Conservation (phyloP, 2,888 invertebrate species). For the Diachrysia chrysitis region DNA sequence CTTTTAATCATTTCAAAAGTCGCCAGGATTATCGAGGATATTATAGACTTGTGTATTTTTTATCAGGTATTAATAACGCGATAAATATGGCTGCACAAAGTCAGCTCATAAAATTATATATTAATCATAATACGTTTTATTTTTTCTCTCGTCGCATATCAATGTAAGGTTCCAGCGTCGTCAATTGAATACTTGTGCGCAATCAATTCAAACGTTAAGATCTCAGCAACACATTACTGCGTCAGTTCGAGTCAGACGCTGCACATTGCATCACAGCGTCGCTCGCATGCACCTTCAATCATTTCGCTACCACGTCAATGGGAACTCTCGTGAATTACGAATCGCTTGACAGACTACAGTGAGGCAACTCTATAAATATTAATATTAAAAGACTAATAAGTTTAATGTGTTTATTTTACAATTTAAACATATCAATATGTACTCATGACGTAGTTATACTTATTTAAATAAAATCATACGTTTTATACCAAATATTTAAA, state of each 20-base stretch:
- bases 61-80: slow-evolving; percentile 7
- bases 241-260: slow-evolving; percentile 53
- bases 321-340: slow-evolving; percentile 48
- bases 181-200: slow-evolving; percentile 54
- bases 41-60: not conserved
- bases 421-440: slow-evolving; percentile 52
- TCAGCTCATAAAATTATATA: slow-evolving; percentile 34
- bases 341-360: slow-evolving; percentile 45
- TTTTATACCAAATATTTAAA: slow-evolving; percentile 53
- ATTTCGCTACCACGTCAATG: slow-evolving; percentile 59
- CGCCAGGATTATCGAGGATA: not conserved
- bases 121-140: slow-evolving; percentile 48
- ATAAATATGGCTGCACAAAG: not conserved
- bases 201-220: slow-evolving; percentile 68
- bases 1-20: slow-evolving; percentile 31
- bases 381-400: slow-evolving; percentile 52
- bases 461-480: slow-evolving; percentile 39
- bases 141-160: slow-evolving; percentile 49
- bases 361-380: slow-evolving; percentile 55
- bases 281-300: slow-evolving; percentile 72
- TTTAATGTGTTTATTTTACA: slow-evolving; percentile 54
- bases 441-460: slow-evolving; percentile 29
- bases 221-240: slow-evolving; percentile 71
- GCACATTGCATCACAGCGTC: slow-evolving; percentile 70
- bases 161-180: slow-evolving; percentile 41